phyloP scores from a whole-genome alignment of 1,140 invertebrate genomes.

The Hesperophylax magnus region DNA sequence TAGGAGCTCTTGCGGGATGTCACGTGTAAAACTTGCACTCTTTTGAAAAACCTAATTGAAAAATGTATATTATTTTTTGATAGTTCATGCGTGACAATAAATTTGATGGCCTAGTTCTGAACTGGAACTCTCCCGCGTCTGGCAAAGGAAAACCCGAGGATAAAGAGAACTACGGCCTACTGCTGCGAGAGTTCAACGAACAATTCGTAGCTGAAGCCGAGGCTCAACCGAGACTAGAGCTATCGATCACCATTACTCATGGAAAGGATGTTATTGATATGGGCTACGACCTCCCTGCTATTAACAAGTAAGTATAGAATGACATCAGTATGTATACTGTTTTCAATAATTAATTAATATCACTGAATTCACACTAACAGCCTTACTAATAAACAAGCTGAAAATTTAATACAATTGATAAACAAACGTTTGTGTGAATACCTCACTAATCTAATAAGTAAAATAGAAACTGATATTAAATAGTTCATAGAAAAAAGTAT shows the following conservation, averaged over 20 bases:
- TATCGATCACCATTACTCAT: constrained; percentile 67
- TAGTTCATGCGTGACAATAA: constrained; percentile 89
- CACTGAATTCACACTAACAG: no score
- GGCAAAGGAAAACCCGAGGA: constrained; percentile 61
- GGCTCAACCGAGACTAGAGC: background rate
- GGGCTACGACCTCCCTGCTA: background rate
- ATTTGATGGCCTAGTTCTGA: constrained; percentile 96
- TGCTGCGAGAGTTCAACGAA: background rate
- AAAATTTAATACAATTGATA: no score
- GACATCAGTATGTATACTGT: background rate
- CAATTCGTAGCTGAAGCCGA: constrained; percentile 1
- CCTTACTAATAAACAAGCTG: no score
- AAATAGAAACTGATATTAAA: no score
- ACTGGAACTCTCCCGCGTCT: constrained; percentile 95
- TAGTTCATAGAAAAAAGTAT: no score
- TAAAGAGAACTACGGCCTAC: background rate
- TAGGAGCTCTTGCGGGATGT: no score
- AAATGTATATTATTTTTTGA: background rate
- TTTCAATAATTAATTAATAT: background rate
- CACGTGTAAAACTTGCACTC: no score
- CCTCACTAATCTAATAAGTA: no score
- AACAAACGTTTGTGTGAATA: no score
- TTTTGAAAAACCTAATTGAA: no score
- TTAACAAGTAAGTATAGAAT: background rate
- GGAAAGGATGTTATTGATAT: background rate